phyloP scores from a whole-genome alignment of 2,113 vertebrate genomes.

The Rhinopomastus cyanomelas region DNA sequence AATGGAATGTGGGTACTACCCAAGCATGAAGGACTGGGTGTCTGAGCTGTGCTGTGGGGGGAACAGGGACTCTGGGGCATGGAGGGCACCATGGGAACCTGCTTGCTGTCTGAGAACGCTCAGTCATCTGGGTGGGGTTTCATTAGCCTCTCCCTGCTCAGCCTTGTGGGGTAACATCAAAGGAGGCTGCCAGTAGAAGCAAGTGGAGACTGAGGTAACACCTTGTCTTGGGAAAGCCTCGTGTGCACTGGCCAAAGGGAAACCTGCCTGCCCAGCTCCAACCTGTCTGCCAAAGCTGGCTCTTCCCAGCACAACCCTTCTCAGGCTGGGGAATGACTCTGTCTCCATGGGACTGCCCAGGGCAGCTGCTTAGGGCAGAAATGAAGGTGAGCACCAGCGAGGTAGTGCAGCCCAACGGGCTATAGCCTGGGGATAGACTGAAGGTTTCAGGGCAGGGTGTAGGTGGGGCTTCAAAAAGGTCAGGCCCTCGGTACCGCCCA shows the following conservation, averaged over 20 bases:
- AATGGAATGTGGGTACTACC: not conserved
- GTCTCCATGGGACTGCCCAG: fast-evolving
- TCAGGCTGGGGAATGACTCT: not conserved
- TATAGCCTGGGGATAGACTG: not conserved
- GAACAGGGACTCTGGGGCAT: not conserved
- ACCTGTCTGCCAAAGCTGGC: not conserved
- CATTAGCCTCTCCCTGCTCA: not conserved
- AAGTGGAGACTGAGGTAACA: not conserved
- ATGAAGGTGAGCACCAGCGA: fast-evolving
- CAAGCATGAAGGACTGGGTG: not conserved
- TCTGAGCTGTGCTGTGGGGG: not conserved
- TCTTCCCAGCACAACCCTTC: not conserved
- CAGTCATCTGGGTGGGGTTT: not conserved
- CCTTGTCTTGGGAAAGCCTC: not conserved
- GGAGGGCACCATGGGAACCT: not conserved
- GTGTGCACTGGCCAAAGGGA: not conserved
- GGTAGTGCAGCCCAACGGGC: not conserved
- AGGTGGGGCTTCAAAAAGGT: not conserved
- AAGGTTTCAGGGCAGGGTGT: not conserved
- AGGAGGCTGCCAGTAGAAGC: not conserved
- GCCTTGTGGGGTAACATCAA: not conserved
- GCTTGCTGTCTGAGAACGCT: not conserved
- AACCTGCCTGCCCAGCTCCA: not conserved
- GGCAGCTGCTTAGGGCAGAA: not conserved
- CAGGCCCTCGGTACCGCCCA: not conserved